Percentiles rank a stretch among this genome's conserved stretches.
Conservation (phyloP, 2,888 invertebrate genomes). For the Pristionchus entomophagus region DNA sequence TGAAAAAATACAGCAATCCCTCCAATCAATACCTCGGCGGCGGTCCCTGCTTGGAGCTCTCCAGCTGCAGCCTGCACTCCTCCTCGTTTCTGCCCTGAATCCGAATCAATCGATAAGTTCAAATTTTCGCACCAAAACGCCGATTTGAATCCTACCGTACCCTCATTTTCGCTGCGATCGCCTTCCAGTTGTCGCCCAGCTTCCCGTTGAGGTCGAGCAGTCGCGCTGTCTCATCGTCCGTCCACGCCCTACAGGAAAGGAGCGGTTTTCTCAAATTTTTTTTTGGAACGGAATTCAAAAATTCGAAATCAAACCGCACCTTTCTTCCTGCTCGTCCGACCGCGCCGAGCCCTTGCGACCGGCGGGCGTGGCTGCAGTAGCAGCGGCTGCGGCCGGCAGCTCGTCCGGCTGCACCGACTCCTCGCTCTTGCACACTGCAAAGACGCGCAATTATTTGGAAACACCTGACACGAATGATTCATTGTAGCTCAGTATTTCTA, state of each 20-base stretch:
- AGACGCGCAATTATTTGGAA: no score
- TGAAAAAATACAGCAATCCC: no score
- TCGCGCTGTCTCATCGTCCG: conserved; percentile 42
- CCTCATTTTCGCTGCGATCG: conserved; percentile 11
- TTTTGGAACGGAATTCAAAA: background rate
- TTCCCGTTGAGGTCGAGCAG: conserved; percentile 21
- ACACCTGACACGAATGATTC: no score
- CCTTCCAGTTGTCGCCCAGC: conserved; percentile 24
- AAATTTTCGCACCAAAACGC: no score
- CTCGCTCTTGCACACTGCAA: background rate
- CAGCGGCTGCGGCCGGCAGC: background rate
- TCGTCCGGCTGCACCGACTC: background rate
- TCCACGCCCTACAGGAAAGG: conserved; percentile 27
- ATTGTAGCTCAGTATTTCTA: no score
- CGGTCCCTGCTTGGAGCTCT: conserved; percentile 4
- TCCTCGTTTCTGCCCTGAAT: conserved; percentile 50
- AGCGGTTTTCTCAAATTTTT: background rate
- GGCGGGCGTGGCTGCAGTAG: background rate
- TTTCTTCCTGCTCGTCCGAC: conserved; percentile 20
- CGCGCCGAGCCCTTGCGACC: background rate
- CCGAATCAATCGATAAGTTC: background rate
- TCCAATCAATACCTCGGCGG: background rate
- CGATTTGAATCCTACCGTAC: background rate
- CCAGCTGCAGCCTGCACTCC: conserved; percentile 49
- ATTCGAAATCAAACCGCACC: background rate